These are phyloP conservation scores for Piprites chloris DNA, from an alignment of 2,113 vertebrate genomes.

Conservation along the genomic window DNA sequence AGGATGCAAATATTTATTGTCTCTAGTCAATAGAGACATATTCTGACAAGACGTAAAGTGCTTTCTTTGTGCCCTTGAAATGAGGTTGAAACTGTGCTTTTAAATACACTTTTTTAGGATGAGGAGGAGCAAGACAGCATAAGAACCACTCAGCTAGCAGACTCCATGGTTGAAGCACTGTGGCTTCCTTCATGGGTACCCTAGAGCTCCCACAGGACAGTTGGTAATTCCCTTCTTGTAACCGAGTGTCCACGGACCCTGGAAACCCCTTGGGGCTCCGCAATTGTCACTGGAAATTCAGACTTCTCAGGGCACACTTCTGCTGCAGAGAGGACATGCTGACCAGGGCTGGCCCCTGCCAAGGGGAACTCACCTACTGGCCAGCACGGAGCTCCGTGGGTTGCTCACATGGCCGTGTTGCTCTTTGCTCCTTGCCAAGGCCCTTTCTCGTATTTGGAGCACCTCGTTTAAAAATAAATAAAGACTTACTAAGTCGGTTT, in stretches of 20 bases:
- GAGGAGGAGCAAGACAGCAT: not conserved
- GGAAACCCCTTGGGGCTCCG: not conserved
- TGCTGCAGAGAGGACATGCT: not conserved
- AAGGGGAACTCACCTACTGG: too few relatives aligned
- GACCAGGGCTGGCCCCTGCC: not conserved
- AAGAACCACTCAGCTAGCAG: not conserved
- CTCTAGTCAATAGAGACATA: not conserved
- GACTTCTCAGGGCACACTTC: not conserved
- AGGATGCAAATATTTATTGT: not conserved
- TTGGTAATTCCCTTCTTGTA: not conserved
- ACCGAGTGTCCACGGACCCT: accelerated
- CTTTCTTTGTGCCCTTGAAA: not conserved
- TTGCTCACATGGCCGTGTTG: accelerated
- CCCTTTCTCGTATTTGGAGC: not conserved
- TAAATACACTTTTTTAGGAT: not conserved
- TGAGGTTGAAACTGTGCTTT: not conserved
- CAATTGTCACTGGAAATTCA: not conserved
- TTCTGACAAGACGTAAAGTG: not conserved
- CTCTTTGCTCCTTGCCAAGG: not conserved
- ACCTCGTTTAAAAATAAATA: not conserved
- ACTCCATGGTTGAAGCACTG: accelerated
- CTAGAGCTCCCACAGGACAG: not conserved
- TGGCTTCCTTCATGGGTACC: not conserved
- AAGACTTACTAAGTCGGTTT: not conserved
- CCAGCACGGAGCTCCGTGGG: accelerated